Percentiles rank a stretch among this genome's conserved stretches.
These are phyloP conservation scores for Sisor rabdophorus DNA, from an alignment of 2,113 vertebrate genomes.

Conservation along the genomic window DNA sequence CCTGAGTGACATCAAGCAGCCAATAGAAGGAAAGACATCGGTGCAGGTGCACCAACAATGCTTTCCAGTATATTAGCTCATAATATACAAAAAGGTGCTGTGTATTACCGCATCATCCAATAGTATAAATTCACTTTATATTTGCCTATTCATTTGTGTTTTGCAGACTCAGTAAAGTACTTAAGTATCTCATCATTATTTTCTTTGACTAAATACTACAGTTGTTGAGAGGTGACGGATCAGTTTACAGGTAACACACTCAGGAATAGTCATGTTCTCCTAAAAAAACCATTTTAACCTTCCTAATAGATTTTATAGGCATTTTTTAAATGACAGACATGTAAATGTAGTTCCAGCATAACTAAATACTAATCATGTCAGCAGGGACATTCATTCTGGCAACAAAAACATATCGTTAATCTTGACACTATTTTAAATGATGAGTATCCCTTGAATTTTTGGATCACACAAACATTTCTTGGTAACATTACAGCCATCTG, in stretches of 20 bases:
- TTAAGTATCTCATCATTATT: neutral
- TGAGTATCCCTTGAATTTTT: no score
- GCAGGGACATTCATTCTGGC: no score
- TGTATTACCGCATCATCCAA: neutral
- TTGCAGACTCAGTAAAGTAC: neutral
- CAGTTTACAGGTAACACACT: neutral
- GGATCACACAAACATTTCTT: no score
- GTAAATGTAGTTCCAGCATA: no score
- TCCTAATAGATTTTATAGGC: no score
- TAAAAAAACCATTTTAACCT: no score
- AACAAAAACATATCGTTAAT: no score
- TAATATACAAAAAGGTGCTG: neutral
- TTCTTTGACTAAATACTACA: neutral
- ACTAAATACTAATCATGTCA: no score
- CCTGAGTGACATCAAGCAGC: neutral
- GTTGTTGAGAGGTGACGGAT: neutral
- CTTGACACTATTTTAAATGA: no score
- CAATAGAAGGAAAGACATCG: neutral
- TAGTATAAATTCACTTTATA: neutral
- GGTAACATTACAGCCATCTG: neutral
- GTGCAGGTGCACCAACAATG: constrained; percentile 26
- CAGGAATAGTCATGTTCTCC: no score
- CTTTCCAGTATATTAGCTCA: neutral
- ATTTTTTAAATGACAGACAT: no score
- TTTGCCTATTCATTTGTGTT: neutral